Base-by-base conservation (phyloP, 1,140 invertebrate species). In the Apis florea region DNA sequence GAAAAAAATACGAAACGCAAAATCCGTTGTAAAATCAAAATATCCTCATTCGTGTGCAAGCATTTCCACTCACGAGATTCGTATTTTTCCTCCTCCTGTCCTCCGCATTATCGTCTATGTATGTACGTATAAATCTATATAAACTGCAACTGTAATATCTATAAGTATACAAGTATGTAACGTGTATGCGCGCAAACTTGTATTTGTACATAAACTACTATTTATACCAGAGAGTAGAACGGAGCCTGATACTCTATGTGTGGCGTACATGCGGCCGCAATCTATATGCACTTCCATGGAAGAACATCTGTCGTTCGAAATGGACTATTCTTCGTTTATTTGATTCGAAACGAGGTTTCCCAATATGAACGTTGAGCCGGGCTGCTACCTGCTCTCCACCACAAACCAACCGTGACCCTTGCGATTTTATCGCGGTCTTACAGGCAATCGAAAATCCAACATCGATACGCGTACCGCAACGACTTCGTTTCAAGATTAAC, bases 271-370 rank as follows among this genome's bases (percentile, higher is more conserved):
- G 3, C 24, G 9, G 12, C 59, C 17, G 31, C 59, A 21, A 40
- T 21, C 17, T 56, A 59, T 47, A 49, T 51, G 31, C 75, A 47
- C 10, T 24, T n/a, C 24, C 26, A 56, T 40, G 8, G 21, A 12
- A n/a, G 24, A 67, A 59, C 24, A 63, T 40, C 54, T 69, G 59
- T 40, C 70, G 11, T 64, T 56, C 31, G 26, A 49, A 82, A 70
- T 47, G 53, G 58, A 64, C 63, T 73, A 71, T 72, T 73, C 13
- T 63, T 59, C 63, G 54, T 83, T 83, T 61, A 83, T 75, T 83
- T 31, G 66, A 83, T 86, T 58, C 51, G 49, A 79, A 86, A 79
- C 59, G 56, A 83, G 59, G 49, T 31, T 66, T 47, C 1, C 24
- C 49, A 11, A 31, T 15, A 61, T 47, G 64, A 24, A 66, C 59